phyloP scores from a whole-genome alignment of 2,797 vertebrate genomes.

The Myotis pilosus region DNA sequence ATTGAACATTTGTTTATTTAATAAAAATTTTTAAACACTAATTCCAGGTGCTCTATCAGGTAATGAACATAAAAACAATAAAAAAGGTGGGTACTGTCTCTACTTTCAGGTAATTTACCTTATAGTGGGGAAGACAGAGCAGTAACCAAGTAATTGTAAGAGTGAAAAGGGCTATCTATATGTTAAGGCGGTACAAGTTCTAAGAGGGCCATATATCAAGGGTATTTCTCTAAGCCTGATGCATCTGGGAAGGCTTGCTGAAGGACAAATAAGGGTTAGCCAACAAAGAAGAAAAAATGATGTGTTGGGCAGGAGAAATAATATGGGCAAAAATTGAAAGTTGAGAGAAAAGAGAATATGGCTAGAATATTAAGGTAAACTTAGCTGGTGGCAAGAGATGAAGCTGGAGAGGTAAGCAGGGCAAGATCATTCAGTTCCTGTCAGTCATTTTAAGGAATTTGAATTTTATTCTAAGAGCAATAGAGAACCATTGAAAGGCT shows the following conservation, averaged over 20 bases:
- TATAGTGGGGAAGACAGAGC: background rate
- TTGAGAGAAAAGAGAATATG: background rate
- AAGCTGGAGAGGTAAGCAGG: background rate
- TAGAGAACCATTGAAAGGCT: background rate
- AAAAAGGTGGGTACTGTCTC: background rate
- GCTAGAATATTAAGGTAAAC: background rate
- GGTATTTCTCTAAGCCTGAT: background rate
- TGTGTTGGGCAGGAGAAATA: background rate
- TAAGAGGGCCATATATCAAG: background rate
- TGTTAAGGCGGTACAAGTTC: no score
- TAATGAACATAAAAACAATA: background rate
- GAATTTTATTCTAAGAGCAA: constrained; percentile 8
- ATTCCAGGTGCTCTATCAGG: background rate
- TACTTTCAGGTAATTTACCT: background rate
- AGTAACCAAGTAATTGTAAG: background rate
- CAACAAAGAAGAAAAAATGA: background rate
- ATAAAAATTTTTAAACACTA: constrained; percentile 1
- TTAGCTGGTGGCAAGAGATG: background rate
- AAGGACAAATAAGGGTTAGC: background rate
- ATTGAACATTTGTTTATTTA: background rate
- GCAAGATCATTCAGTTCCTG: background rate
- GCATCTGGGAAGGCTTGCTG: background rate
- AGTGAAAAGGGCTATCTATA: background rate
- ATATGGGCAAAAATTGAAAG: background rate
- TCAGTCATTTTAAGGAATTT: background rate